Evolutionary conservation across 2,797 vertebrate species (phyloP), one percentile per base, ranked within the genome.

Genomic region (Coreius guichenoti): DNA sequence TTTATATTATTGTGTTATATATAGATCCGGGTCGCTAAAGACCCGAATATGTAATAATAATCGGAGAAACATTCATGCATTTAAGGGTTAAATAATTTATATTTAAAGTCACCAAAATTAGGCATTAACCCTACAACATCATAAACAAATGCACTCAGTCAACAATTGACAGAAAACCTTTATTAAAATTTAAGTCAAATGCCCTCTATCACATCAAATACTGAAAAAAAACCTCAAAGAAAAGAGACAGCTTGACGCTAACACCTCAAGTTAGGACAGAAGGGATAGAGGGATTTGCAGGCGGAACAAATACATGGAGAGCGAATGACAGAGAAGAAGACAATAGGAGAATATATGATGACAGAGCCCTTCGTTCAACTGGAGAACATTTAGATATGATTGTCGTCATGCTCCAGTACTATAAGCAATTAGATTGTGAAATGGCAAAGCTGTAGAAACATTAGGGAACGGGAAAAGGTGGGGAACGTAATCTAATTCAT

Each of bases 321-420:
- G 83, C 89, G 91, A 92, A 81, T 88, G 83, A 77, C 49, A 87
- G 73, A 90, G 88, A 88, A 88, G 80, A 90, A 91, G 92, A 92
- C 90, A 90, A 91, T 21, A 51, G 61, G 36, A 84, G 75, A 73
- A 92, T 74, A 92, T 90, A 91, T 89, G 86, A 92, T 91, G 91
- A 93, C 88, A 91, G 93, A 97, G 96, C 95, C 96, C 96, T 97
- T 96, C 90, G 89, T 93, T 89, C 89, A 89, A 92, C 90, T 92
- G 93, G 91, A 93, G 90, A 94, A 95, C 93, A 94, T 93, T 93
- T 91, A 92, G 83, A 93, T 93, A 89, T 90, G 93, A 95, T 95
- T 95, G 94, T 96, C 96, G 88, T 93, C 89, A 92, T 92, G 91
- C 91, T 88, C 89, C 92, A 95, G 92, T 93, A 92, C 89, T 89